phyloP scores from a whole-genome alignment of 1,140 invertebrate genomes.

The Laupala kohalensis region DNA sequence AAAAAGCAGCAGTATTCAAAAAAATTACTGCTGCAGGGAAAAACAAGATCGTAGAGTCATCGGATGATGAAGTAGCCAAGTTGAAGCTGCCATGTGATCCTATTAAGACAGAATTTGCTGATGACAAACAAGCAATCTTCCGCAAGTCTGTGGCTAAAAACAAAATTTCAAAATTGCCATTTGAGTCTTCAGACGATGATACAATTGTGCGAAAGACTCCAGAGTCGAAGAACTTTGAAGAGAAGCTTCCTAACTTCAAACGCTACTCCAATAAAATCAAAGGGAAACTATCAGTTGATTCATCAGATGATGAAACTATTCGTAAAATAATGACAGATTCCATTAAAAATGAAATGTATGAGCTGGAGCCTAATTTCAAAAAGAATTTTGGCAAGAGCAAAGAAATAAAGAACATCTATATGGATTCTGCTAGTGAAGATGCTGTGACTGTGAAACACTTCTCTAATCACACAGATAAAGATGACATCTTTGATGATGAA shows the following conservation, averaged over 20 bases:
- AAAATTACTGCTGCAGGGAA: neutral
- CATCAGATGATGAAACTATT: slow-evolving; percentile 17
- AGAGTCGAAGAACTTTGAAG: neutral
- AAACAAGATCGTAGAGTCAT: slow-evolving; percentile 9
- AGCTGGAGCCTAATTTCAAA: neutral
- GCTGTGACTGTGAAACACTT: slow-evolving; percentile 1
- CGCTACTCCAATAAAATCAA: neutral
- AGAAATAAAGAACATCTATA: slow-evolving; percentile 1
- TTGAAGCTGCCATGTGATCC: slow-evolving; percentile 6
- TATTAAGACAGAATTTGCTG: slow-evolving; percentile 3
- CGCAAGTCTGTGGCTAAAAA: slow-evolving; percentile 7
- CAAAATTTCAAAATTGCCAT: neutral
- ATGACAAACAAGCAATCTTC: slow-evolving; percentile 8
- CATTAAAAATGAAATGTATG: slow-evolving; percentile 5
- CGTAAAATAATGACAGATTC: slow-evolving; percentile 3
- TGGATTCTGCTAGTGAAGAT: slow-evolving; percentile 1
- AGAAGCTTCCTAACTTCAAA: slow-evolving; percentile 1
- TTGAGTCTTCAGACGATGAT: slow-evolving; percentile 12
- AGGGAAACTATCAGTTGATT: slow-evolving; percentile 12
- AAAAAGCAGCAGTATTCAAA: neutral
- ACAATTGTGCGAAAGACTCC: neutral
- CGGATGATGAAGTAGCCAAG: slow-evolving; percentile 5
- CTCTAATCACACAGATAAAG: slow-evolving; percentile 2
- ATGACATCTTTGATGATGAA: slow-evolving; percentile 8
- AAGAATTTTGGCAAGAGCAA: slow-evolving; percentile 8